Evolutionary conservation across 2,113 vertebrate genomes (phyloP), one percentile per base, ranked within the genome.

Genomic region (Lanius collurio): DNA sequence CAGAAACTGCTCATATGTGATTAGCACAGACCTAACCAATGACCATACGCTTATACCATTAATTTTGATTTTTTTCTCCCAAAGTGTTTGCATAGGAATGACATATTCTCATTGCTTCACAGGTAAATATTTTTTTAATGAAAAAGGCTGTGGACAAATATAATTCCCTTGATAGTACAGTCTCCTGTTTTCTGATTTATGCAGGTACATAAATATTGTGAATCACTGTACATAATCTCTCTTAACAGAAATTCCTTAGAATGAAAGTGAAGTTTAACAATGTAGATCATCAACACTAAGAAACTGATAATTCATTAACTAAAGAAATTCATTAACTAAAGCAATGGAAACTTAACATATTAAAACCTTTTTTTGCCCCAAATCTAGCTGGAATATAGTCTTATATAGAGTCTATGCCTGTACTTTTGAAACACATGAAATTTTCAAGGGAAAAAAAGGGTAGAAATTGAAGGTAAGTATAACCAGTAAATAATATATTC

Each of bases 1-100:
- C 79, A 83, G 94, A 96, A 95, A n/a, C 37, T 81, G 67, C 71
- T 94, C 37, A 19, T 39, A 9, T 83, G 24, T 95, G 50, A 97
- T 95, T 84, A 92, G 42, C 69, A 87, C 59, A 85, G 80, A 89
- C 89, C 75, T 87, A 80, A 87, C 56, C 60, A 73, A 55, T 73
- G 64, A 56, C 52, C 27, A 8, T 28, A 56, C 24, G 26, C 9
- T 91, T 91, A 76, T 52, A 71, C 71, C 83, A 95, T 76, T 96
- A 83, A 95, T 94, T 94, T 83, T 17, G 8, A 1, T 2, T 10
- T 35, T 60, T 69, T 83, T 50, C 49, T 60, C 35, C 10, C 27
- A 81, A 91, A 33, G 35, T n/a, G 13, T 50, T 63, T 84, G 35
- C 39, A 53, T 13, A 85, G 47, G 49, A 83, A 94, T 78, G 33